Evolutionary conservation across 2,888 invertebrate genomes (phyloP).

Genomic region (Cerceris rybyensis): DNA sequence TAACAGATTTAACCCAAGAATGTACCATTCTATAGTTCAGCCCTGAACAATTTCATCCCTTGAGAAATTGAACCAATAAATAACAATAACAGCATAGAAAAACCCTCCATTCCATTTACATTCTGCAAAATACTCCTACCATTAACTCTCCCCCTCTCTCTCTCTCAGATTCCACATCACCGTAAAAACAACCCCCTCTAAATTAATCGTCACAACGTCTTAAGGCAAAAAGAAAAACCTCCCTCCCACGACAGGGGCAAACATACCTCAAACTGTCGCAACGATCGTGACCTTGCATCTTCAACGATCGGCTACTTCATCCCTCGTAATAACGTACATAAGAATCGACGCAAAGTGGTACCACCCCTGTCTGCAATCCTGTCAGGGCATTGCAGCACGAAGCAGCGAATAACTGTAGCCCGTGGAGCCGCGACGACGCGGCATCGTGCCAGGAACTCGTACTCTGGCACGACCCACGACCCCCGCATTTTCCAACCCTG

Average conservation of each 20-base stretch:
- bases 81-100: no score
- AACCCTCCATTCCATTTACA: no score
- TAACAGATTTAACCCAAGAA: neutral
- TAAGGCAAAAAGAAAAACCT: neutral
- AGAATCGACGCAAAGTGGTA: slow-evolving; percentile 36
- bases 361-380: slow-evolving; percentile 60
- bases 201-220: neutral
- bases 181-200: neutral
- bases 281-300: neutral
- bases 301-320: slow-evolving; percentile 21
- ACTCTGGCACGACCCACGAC: slow-evolving; percentile 71
- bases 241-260: neutral
- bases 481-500: slow-evolving; percentile 67
- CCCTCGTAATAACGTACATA: slow-evolving; percentile 24
- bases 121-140: no score
- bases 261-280: neutral
- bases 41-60: no score
- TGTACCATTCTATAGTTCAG: no score
- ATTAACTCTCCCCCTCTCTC: no score
- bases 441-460: slow-evolving; percentile 75
- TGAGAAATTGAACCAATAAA: no score
- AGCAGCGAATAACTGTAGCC: slow-evolving; percentile 68
- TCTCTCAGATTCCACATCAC: no score
- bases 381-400: slow-evolving; percentile 53
- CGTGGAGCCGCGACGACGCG: slow-evolving; percentile 75